Evolutionary conservation across 2,113 vertebrate genomes (phyloP).

Genomic region (Plecotus auritus): DNA sequence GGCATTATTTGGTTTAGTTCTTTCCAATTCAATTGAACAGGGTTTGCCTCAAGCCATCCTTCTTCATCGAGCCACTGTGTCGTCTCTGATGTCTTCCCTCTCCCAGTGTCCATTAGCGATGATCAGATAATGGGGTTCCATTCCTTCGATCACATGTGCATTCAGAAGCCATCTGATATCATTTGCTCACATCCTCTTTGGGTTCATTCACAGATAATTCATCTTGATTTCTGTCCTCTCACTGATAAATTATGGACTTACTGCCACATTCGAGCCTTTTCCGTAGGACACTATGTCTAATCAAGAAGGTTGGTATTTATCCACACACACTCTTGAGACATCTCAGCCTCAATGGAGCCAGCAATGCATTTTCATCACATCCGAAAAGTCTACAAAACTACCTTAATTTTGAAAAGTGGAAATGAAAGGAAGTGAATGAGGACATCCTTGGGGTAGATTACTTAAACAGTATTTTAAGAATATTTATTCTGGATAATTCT

Average conservation of each 20-base stretch:
- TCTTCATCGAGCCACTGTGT: conserved; percentile 43
- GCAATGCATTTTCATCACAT: background rate
- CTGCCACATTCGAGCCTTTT: background rate
- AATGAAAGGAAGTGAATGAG: background rate
- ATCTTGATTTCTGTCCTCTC: conserved; percentile 29
- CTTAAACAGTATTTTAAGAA: background rate
- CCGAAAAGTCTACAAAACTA: background rate
- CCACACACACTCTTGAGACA: background rate
- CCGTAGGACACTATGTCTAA: accelerated
- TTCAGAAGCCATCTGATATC: conserved; percentile 32
- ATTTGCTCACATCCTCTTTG: conserved; percentile 8
- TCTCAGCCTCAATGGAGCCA: background rate
- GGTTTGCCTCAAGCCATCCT: conserved; percentile 37
- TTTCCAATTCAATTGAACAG: background rate
- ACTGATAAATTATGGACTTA: background rate
- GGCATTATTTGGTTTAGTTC: conserved; percentile 49
- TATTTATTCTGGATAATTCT: background rate
- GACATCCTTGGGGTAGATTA: background rate
- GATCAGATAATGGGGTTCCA: background rate
- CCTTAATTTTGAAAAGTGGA: background rate
- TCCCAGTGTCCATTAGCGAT: conserved; percentile 14
- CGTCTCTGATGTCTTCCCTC: background rate
- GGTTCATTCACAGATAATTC: conserved; percentile 5
- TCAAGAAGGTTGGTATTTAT: background rate
- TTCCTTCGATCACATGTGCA: conserved; percentile 14